phyloP scores from a whole-genome alignment of 1,140 invertebrate species.

The Penaeus japonicus region DNA sequence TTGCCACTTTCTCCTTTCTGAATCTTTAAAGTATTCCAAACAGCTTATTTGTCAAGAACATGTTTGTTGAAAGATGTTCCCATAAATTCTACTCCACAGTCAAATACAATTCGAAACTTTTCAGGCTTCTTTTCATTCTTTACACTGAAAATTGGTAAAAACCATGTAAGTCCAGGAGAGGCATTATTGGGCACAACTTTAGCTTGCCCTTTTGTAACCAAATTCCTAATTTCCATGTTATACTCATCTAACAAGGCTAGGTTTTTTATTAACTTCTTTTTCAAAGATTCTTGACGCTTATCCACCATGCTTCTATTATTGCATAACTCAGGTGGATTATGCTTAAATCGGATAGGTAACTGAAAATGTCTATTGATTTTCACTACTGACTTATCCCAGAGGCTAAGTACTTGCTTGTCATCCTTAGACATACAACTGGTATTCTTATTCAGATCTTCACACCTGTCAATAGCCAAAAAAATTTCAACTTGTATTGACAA shows the following conservation, averaged over 20 bases:
- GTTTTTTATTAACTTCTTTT: neutral
- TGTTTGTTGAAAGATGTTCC: constrained; percentile 21
- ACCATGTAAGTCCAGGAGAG: neutral
- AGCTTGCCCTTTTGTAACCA: neutral
- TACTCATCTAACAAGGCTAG: neutral
- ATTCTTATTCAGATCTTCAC: neutral
- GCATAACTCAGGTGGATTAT: neutral
- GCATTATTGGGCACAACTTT: neutral
- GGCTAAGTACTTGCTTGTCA: neutral
- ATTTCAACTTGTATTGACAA: neutral
- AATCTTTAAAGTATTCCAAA: constrained; percentile 16
- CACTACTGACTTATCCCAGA: neutral
- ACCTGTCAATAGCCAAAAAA: neutral
- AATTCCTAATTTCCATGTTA: neutral
- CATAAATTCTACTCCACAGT: constrained; percentile 9
- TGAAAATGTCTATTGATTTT: neutral
- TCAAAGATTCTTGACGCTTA: neutral
- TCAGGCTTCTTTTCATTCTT: neutral
- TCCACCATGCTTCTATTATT: neutral
- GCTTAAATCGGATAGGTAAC: neutral
- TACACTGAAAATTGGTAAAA: constrained; percentile 3
- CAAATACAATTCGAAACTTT: constrained; percentile 16
- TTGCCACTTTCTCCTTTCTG: neutral
- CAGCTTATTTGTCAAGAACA: constrained; percentile 31
- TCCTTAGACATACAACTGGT: neutral